phyloP scores from a whole-genome alignment of 2,113 vertebrate species.

The Myotis davidii region DNA sequence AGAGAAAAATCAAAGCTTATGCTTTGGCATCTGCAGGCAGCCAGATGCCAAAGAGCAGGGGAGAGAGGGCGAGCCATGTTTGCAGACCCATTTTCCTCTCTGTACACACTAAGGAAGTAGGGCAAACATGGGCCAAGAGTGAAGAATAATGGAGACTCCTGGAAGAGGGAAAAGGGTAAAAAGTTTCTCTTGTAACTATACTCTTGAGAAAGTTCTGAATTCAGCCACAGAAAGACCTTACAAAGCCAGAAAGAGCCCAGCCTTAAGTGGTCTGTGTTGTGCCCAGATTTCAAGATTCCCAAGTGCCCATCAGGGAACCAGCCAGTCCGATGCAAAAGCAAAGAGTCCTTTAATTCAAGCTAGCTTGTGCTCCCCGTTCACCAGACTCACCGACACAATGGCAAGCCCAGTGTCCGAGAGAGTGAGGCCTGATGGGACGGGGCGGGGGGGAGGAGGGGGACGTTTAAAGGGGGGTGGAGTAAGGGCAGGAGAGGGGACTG shows the following conservation, averaged over 20 bases:
- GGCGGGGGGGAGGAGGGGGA: no score
- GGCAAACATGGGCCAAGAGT: background rate
- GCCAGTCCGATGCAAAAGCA: no score
- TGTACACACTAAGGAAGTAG: background rate
- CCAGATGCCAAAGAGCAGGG: background rate
- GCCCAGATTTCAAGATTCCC: no score
- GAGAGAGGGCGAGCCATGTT: fast-evolving
- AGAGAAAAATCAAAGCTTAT: background rate
- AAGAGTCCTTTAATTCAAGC: no score
- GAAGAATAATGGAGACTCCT: background rate
- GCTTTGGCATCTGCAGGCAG: background rate
- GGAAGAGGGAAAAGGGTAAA: background rate
- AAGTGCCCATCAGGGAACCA: no score
- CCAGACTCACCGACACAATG: no score
- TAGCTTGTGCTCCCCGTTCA: no score
- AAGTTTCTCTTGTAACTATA: background rate
- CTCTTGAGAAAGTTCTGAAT: constrained; percentile 1
- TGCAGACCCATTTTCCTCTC: background rate
- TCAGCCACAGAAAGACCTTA: constrained; percentile 13
- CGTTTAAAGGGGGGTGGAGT: no score
- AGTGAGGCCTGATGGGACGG: no score
- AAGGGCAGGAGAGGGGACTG: no score
- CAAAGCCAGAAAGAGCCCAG: background rate
- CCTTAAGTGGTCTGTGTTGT: constrained; percentile 4
- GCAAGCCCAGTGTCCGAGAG: no score